These are phyloP conservation scores for Harmothoe impar DNA, from an alignment of 2,888 invertebrate genomes.

Conservation along the genomic window DNA sequence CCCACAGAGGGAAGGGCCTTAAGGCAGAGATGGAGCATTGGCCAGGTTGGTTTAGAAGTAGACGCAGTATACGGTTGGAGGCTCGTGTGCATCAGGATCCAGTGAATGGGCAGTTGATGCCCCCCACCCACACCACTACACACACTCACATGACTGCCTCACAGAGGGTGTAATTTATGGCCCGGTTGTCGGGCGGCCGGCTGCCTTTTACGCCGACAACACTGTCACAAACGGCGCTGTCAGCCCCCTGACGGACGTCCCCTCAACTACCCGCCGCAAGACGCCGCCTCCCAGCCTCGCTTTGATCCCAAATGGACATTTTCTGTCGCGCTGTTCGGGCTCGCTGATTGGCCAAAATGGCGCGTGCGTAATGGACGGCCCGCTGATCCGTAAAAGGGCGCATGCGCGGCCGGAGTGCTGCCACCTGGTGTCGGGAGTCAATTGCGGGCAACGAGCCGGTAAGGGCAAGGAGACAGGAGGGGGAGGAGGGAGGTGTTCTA, in stretches of 20 bases:
- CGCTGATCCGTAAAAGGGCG: slow-evolving; percentile 59
- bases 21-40: too few species aligned
- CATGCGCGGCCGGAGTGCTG: not conserved
- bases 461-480: not conserved
- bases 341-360: slow-evolving; percentile 58
- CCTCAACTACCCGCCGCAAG: not conserved
- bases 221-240: slow-evolving; percentile 61
- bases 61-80: too few species aligned
- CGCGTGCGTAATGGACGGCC: slow-evolving; percentile 59
- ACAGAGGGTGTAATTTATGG: slow-evolving; percentile 36
- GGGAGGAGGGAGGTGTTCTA: not conserved
- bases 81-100: too few species aligned
- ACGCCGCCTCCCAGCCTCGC: slow-evolving; percentile 25
- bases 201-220: slow-evolving; percentile 51
- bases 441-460: slow-evolving; percentile 49
- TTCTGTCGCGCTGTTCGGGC: slow-evolving; percentile 58
- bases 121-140: too few species aligned
- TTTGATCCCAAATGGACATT: slow-evolving; percentile 58
- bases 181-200: not conserved
- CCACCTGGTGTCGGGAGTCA: slow-evolving; percentile 17
- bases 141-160: not conserved
- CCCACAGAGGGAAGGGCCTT: too few species aligned
- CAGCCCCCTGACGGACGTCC: slow-evolving; percentile 32
- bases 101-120: too few species aligned
- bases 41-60: too few species aligned